Evolutionary conservation across 2,888 invertebrate genomes (phyloP).

Genomic region (Pollenia amentaria): DNA sequence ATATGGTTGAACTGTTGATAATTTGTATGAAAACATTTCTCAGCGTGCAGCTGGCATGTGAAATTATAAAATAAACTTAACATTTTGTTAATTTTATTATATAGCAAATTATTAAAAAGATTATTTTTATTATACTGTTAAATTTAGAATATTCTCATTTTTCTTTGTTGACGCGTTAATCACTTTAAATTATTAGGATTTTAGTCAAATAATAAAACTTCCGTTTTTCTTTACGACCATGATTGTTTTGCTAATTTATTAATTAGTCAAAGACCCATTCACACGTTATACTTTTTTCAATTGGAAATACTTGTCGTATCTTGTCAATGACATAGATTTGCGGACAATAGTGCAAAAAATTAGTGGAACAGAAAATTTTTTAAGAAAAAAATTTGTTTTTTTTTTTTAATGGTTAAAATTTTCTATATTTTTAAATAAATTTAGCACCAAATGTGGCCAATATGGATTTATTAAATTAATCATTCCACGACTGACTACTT

Average conservation of each 20-base stretch:
- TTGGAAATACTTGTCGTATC: neutral
- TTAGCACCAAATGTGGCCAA: too few relatives aligned
- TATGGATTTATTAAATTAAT: too few relatives aligned
- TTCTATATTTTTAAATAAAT: too few relatives aligned
- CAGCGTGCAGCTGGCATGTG: too few relatives aligned
- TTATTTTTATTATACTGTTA: too few relatives aligned
- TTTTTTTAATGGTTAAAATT: neutral
- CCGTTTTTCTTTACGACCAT: conserved; percentile 33
- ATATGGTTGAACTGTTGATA: too few relatives aligned
- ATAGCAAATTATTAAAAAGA: too few relatives aligned
- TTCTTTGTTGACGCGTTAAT: conserved; percentile 3
- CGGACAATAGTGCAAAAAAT: neutral
- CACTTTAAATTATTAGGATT: conserved; percentile 5
- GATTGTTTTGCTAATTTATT: conserved; percentile 35
- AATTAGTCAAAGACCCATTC: conserved; percentile 43
- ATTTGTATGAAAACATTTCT: too few relatives aligned
- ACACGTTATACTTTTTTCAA: conserved; percentile 57
- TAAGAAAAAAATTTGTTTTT: neutral
- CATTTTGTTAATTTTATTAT: too few relatives aligned
- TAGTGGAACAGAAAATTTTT: neutral
- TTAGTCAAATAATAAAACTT: conserved; percentile 30
- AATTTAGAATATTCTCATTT: neutral
- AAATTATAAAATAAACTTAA: too few relatives aligned
- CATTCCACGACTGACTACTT: too few relatives aligned
- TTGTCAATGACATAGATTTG: neutral